Evolutionary conservation across 2,797 vertebrate genomes (phyloP).

Genomic region (Tiaroga cobitis): DNA sequence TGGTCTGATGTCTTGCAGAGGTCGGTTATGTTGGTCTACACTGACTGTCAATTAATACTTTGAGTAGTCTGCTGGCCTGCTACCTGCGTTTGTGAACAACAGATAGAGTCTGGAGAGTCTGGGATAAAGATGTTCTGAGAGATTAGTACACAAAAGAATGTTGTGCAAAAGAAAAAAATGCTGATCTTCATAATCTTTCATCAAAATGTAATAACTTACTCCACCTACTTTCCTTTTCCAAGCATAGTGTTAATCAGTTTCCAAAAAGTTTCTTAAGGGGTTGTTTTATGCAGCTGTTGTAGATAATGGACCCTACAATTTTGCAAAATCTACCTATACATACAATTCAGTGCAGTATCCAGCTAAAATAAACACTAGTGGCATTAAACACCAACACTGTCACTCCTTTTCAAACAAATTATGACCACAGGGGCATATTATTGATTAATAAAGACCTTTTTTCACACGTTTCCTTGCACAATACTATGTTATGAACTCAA

Average conservation of each 20-base stretch:
- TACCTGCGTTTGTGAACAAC: not conserved
- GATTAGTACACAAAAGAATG: not conserved
- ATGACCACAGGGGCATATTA: too few species aligned
- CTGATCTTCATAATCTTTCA: not conserved
- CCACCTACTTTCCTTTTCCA: not conserved
- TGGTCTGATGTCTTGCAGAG: not conserved
- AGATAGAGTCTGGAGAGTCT: slow-evolving; percentile 1
- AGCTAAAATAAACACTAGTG: too few species aligned
- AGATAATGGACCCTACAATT: not conserved
- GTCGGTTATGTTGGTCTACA: not conserved
- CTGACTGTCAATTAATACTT: not conserved
- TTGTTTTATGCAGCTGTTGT: not conserved
- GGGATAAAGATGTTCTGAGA: not conserved
- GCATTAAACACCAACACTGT: too few species aligned
- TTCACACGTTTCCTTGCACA: not conserved
- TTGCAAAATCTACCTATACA: not conserved
- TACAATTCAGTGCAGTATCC: too few species aligned
- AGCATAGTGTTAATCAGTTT: not conserved
- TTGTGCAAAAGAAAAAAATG: not conserved
- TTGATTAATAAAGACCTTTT: too few species aligned
- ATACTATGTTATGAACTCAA: not conserved
- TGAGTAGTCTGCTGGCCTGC: not conserved
- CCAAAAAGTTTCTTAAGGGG: not conserved
- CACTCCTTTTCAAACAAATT: too few species aligned
- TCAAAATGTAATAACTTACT: not conserved